Base-by-base conservation (phyloP, 2,113 vertebrate genomes). In the Diphyllodes magnificus region DNA sequence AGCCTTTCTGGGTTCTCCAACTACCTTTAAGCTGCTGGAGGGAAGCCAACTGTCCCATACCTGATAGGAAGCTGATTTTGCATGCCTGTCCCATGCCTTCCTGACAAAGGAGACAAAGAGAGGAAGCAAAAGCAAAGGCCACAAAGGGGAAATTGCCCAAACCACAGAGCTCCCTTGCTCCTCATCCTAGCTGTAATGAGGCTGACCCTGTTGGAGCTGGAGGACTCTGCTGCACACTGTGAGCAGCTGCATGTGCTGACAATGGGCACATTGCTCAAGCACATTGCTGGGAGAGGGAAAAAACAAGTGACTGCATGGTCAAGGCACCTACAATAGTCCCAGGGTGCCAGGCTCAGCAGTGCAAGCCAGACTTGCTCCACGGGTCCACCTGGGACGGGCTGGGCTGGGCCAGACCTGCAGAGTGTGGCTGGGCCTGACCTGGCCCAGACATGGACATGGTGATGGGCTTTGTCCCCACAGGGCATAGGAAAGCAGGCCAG, bases 261-360 rank as follows among this genome's bases (percentile, higher is more conserved):
- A 42, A 39, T 2, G 1, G 68, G 51, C 59, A 82, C 37, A 2
- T 22, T 61, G 81, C 75, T 70, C 28, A 0, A 14, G 53, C 20
- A 64, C 25, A 3, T 47, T 59, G 56, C 54, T 47, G 23, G 66
- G 40, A 84, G 31, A 84, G 24, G 31, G 45, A 21, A 44, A 70
- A 35, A 31, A 10, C 1, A 2, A 85, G 44, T 33, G 50, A 35
- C 39, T 71, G 88, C 39, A 20, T 0, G 33, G 65, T 47, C 70
- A 44, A 33, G 63, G 31, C 40, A 78, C 35, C 60, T 54, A 49
- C 63, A 39, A 39, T 20, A 69, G 77, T 54, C 42, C 60, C 0
- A 0, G 16, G 9, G 31, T 18, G 6, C 6, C 0, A 2, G 82
- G 77, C 53, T 91, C 1, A 0, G 70, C 61, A 28, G 11, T 5